phyloP scores from a whole-genome alignment of 1,140 invertebrate genomes.

The Caligus rogercresseyi region DNA sequence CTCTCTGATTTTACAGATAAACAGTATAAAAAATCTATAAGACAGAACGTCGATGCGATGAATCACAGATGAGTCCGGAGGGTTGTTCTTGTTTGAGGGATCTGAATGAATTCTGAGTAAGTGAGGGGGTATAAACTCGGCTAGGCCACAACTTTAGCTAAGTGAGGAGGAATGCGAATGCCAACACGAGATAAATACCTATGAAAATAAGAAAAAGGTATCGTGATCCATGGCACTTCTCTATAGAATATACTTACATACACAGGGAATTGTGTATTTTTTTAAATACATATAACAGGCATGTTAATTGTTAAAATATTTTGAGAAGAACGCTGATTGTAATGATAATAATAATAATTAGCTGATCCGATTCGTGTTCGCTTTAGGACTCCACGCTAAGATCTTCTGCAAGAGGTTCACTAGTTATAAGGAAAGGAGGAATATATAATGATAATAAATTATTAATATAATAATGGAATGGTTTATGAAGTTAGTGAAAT shows the following conservation, averaged over 20 bases:
- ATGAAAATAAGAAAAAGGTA: background rate
- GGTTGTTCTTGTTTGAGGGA: no score
- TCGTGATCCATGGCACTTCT: background rate
- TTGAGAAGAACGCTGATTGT: background rate
- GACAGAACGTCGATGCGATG: no score
- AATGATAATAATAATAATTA: background rate
- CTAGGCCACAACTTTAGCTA: background rate
- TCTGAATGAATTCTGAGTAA: background rate
- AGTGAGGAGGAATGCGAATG: slow-evolving; percentile 3
- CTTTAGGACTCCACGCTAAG: background rate
- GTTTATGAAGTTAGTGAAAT: no score
- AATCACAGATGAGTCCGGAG: no score
- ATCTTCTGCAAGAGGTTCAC: background rate
- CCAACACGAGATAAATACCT: slow-evolving; percentile 14
- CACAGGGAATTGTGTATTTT: background rate
- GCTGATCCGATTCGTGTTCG: background rate
- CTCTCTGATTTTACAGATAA: no score
- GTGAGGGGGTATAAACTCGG: background rate
- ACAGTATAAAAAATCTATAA: no score
- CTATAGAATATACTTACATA: background rate
- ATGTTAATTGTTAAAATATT: background rate
- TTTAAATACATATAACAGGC: background rate
- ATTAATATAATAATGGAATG: no score
- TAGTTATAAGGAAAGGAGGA: no score
- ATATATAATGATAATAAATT: no score